Conservation (phyloP, 1,140 invertebrate species). For the Pachyrhynchus sulphureomaculatus region DNA sequence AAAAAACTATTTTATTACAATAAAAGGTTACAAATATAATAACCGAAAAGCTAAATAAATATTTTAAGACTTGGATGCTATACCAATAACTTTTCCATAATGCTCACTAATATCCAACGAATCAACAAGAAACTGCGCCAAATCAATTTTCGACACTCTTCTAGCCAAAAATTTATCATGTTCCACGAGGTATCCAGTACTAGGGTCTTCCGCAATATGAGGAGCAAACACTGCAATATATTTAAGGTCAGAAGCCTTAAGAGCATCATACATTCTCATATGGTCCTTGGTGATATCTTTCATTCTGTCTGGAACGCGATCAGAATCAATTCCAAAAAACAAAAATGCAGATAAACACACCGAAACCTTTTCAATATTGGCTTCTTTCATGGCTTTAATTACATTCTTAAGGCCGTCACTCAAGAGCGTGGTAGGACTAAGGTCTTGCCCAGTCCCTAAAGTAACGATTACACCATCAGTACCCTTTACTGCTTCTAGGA, state of each 20-base stretch:
- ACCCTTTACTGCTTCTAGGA: conserved; percentile 66
- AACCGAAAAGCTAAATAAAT: not conserved
- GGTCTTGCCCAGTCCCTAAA: conserved; percentile 75
- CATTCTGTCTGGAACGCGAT: conserved; percentile 72
- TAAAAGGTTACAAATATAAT: not conserved
- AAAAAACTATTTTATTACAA: not conserved
- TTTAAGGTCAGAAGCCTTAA: conserved; percentile 67
- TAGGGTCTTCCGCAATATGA: conserved; percentile 69
- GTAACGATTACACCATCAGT: conserved; percentile 74
- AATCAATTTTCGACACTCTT: conserved; percentile 70
- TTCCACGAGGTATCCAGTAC: conserved; percentile 57
- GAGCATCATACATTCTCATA: conserved; percentile 69
- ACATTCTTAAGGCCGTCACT: conserved; percentile 80
- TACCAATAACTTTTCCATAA: conserved; percentile 66
- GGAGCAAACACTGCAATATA: conserved; percentile 79
- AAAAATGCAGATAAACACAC: conserved; percentile 82
- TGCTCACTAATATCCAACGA: conserved; percentile 65
- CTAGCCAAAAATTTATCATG: conserved; percentile 64
- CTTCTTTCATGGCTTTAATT: conserved; percentile 71
- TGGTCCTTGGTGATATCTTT: conserved; percentile 74
- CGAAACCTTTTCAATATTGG: conserved; percentile 66
- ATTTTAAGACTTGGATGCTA: conserved; percentile 45
- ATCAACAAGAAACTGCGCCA: conserved; percentile 75
- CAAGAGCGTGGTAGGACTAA: conserved; percentile 75
- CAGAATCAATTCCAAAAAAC: conserved; percentile 61